These are phyloP conservation scores for Andrena minutula DNA, from an alignment of 2,888 invertebrate species.

Conservation along the genomic window DNA sequence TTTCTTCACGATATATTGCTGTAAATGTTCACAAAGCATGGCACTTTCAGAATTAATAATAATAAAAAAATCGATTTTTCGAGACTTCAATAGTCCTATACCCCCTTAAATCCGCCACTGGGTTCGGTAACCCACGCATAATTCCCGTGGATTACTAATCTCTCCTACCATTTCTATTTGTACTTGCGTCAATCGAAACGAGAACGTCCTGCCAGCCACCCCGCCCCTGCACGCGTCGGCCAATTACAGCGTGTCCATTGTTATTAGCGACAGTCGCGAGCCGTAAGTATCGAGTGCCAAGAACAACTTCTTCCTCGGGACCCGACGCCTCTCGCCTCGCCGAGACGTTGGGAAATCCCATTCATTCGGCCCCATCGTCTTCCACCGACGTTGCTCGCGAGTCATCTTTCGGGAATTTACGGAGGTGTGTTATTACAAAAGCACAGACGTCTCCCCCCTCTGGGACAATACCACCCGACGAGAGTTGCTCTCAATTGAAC, in stretches of 20 bases:
- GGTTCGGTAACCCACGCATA: too few species aligned
- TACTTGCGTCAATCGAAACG: constrained; percentile 2
- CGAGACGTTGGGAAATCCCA: constrained; percentile 58
- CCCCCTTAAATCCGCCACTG: too few species aligned
- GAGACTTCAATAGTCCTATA: too few species aligned
- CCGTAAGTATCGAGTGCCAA: constrained; percentile 43
- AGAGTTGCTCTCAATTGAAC: constrained; percentile 51
- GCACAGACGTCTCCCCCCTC: constrained; percentile 10
- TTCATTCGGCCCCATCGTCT: constrained; percentile 42
- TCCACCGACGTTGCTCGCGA: constrained; percentile 43
- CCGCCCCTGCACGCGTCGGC: not conserved
- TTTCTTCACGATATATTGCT: too few species aligned
- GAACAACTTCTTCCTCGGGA: constrained; percentile 48
- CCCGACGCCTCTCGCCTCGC: constrained; percentile 40
- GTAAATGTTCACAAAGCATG: too few species aligned
- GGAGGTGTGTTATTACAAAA: constrained; percentile 58
- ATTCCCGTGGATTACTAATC: too few species aligned
- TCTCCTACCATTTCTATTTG: not conserved
- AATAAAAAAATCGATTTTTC: too few species aligned
- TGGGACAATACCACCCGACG: constrained; percentile 19
- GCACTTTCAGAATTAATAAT: too few species aligned
- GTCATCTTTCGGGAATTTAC: constrained; percentile 66
- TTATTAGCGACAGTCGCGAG: constrained; percentile 62
- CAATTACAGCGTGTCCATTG: constrained; percentile 44
- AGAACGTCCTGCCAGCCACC: constrained; percentile 1